Evolutionary conservation across 1,140 invertebrate genomes (phyloP), one percentile per base, ranked within the genome.

Genomic region (Panonychus citri): DNA sequence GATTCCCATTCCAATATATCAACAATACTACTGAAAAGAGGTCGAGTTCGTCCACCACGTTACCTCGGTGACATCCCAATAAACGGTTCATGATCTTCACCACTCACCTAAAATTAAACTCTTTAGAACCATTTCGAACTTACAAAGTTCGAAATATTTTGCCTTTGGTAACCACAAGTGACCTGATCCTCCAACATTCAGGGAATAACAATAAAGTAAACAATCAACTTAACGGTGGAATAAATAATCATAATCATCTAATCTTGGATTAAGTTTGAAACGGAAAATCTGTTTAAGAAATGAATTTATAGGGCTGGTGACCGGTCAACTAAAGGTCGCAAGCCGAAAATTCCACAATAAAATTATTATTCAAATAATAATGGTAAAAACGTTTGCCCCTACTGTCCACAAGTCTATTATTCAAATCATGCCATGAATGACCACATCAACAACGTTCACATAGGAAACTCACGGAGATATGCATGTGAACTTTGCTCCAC

Each of bases 401-500:
- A 60, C 39, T 60, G 59, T 60, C 59, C 59, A 15, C 59, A 60
- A 39, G 48, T 60, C 10, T 60, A 60, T 37, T 60, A 60, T 40
- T 34, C 50, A 13, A 59, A 53, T 43, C 59, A 60, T 13, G 59
- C 59, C 3, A 60, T 60, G 59, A 51, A 49, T 50, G 59, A 60
- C 40, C 59, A 60, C 34, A 60, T 60, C n/a, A 60, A 59, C n/a
- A 53, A 50, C n/a, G 59, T 65, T 54, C 64, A 65, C 51, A 59
- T 60, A n/a, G 60, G 60, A n/a, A 65, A 61, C 28, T 55, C 59
- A 40, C 57, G 57, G 7, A 64, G 60, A 56, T 65, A 64, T 42
- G 57, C 62, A 28, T 65, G 64, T 30, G 53, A 57, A n/a, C 30
- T 64, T 27, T 65, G 64, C 42, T 59, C 63, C 21, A 65, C 64